Base-by-base conservation (phyloP, 2,797 vertebrate species). In the Lateolabrax maculatus region DNA sequence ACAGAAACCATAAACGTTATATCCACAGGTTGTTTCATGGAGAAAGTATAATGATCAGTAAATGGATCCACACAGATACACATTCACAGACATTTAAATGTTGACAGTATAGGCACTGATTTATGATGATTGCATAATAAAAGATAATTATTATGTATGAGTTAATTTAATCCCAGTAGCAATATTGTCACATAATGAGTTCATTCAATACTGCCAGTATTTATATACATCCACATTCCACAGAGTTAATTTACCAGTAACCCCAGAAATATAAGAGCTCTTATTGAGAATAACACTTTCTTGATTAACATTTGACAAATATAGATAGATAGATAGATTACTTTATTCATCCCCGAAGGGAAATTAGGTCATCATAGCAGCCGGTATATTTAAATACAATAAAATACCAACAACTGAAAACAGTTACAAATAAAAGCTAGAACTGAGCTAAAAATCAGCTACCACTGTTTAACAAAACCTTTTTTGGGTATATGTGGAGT, bases 171-270 rank as follows among this genome's bases (percentile, higher is more conserved):
- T 64, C 63, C 15, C 13, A 43, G 31, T 2, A 7, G 61, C 27
- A 65, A 44, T 49, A 72, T 36, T 27, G n/a, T 31, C 46, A 44
- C 49, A 64, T 58, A 46, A 71, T 69, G 46, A 67, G 36, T 18
- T 65, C 41, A 69, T 80, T 57, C 52, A 72, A 62, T 31, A 44
- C 29, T 37, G 65, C 6, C 25, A 27, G 52, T 43, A 49, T 75
- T 75, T 52, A 79, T 21, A 60, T 34, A 65, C 44, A 37, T 52
- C 29, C 25, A 51, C 44, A 46, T 58, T 41, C 64, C 27, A 41
- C 21, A 56, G 68, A 78, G 53, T 51, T 52, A 8, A 67, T 62
- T 71, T 53, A 43, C 16, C 25, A 43, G 44, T 43, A 27, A 34
- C 7, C 8, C 3, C 16, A 27, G 4, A 60, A 34, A 16, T 27